Percentiles rank a stretch among this genome's conserved stretches.
Conservation (phyloP, 2,113 vertebrate genomes). For the Melanerpes aurifrons region DNA sequence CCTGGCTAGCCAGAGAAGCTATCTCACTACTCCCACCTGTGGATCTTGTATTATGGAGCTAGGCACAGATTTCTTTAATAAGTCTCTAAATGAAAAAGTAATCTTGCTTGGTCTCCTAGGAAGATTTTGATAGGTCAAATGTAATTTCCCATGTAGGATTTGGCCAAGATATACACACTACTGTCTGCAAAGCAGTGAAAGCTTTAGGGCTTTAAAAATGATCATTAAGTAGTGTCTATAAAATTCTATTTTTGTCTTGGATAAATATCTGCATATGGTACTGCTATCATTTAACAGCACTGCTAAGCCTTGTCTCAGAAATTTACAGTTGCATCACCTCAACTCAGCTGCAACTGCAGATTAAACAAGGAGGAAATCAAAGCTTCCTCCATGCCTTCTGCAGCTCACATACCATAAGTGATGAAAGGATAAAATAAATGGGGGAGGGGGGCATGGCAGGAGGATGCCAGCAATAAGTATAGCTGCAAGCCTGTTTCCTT, state of each 20-base stretch:
- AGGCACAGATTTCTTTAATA: conserved; percentile 7
- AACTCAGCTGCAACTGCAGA: neutral
- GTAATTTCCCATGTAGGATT: neutral
- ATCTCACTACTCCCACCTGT: neutral
- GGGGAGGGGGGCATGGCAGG: too few species aligned
- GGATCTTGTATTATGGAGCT: neutral
- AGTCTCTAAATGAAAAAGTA: neutral
- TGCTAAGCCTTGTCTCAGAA: neutral
- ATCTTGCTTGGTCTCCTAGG: neutral
- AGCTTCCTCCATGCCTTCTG: neutral
- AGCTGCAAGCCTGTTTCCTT: neutral
- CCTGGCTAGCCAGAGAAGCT: neutral
- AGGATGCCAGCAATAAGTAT: neutral
- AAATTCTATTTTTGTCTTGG: neutral
- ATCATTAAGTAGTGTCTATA: neutral
- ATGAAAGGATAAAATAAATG: neutral
- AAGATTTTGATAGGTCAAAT: neutral
- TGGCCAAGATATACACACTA: neutral
- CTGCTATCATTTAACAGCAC: neutral
- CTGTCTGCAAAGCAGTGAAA: neutral
- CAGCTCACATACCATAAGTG: neutral
- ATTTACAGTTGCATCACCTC: conserved; percentile 6
- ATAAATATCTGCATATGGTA: neutral
- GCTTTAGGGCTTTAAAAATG: neutral
- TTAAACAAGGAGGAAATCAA: neutral